Evolutionary conservation across 2,113 vertebrate genomes (phyloP).

Genomic region (Rhinolophus sinicus): DNA sequence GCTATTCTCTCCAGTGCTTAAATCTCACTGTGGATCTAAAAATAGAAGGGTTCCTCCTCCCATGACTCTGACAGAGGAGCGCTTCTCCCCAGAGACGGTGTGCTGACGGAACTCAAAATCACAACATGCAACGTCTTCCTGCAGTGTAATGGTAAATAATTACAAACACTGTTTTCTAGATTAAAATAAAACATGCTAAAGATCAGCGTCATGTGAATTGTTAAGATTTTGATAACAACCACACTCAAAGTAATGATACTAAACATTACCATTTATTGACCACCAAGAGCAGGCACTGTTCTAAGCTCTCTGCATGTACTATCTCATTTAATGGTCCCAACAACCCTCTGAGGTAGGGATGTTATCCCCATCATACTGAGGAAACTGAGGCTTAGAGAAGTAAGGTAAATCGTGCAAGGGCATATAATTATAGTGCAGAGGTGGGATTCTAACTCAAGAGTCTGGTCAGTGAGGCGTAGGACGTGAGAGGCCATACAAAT

Average conservation of each 20-base stretch:
- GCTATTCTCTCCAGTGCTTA: neutral
- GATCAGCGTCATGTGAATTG: neutral
- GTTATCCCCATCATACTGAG: neutral
- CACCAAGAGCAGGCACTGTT: neutral
- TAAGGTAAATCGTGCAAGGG: neutral
- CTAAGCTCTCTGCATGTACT: neutral
- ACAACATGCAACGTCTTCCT: neutral
- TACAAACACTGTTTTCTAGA: neutral
- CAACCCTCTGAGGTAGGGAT: neutral
- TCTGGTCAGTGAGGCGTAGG: neutral
- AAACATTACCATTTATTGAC: neutral
- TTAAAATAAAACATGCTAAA: neutral
- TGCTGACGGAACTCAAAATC: neutral
- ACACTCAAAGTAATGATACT: neutral
- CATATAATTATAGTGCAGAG: neutral
- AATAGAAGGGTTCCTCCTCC: neutral
- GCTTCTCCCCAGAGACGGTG: rapidly evolving
- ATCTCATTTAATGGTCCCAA: neutral
- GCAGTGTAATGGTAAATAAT: neutral
- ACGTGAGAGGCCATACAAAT: no score
- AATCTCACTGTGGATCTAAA: neutral
- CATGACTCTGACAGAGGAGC: neutral
- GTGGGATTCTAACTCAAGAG: neutral
- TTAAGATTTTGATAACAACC: neutral
- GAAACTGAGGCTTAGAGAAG: neutral